Percentiles rank a stretch among this genome's conserved stretches.
Conservation (phyloP, 2,113 vertebrate genomes). For the Callithrix jacchus region DNA sequence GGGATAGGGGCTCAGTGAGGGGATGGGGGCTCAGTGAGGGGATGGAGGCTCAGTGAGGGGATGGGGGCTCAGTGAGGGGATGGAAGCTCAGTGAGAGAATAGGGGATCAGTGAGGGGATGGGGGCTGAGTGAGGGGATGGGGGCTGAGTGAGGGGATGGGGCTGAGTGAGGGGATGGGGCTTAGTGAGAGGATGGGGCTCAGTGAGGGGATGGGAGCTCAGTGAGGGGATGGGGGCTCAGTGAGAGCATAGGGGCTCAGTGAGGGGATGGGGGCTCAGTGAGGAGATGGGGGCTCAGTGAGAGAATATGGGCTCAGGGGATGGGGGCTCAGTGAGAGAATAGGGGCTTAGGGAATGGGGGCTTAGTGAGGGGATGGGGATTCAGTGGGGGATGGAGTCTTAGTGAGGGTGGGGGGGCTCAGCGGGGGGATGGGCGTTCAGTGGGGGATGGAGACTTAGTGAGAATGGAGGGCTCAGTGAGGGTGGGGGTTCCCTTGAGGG, state of each 20-base stretch:
- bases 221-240: too few relatives aligned
- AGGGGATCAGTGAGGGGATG: not conserved
- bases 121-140: too few relatives aligned
- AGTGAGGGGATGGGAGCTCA: too few relatives aligned
- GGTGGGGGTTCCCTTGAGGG: too few relatives aligned
- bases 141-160: not conserved
- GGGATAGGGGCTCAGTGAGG: not conserved
- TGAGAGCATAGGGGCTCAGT: too few relatives aligned
- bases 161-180: too few relatives aligned
- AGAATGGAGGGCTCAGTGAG: not conserved
- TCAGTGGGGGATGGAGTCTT: not conserved
- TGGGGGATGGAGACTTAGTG: not conserved
- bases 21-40: too few relatives aligned
- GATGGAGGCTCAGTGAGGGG: not conserved
- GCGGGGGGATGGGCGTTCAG: not conserved
- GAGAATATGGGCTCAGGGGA: too few relatives aligned
- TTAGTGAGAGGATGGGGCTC: too few relatives aligned
- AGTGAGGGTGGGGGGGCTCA: not conserved
- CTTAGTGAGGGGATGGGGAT: not conserved
- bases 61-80: not conserved
- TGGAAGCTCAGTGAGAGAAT: too few relatives aligned
- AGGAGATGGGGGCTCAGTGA: not conserved
- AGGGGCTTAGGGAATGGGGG: not conserved
- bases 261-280: too few relatives aligned
- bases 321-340: not conserved